A percentile compares a stretch with the other conserved stretches of the same genome.
Evolutionary conservation across 2,797 vertebrate species (phyloP).

Genomic region (Discoglossus pictus): DNA sequence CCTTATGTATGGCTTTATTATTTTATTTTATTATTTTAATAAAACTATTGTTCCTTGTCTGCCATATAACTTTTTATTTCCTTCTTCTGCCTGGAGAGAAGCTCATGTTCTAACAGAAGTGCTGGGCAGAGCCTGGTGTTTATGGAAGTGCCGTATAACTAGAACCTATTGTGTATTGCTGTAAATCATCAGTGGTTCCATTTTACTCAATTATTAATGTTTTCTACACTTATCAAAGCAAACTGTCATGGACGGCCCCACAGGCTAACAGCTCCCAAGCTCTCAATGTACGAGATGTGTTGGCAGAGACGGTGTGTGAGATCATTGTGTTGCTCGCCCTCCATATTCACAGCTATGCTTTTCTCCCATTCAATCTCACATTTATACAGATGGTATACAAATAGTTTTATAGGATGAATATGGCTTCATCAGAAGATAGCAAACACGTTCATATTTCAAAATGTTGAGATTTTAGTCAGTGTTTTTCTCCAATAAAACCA

Average conservation of each 20-base stretch:
- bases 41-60: too few relatives aligned
- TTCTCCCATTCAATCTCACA: neutral
- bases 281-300: constrained; percentile 16
- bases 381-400: too few relatives aligned
- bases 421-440: too few relatives aligned
- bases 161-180: neutral
- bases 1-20: too few relatives aligned
- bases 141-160: neutral
- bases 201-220: constrained; percentile 7
- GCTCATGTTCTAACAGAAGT: too few relatives aligned
- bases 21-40: too few relatives aligned
- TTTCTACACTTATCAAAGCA: constrained; percentile 12
- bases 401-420: too few relatives aligned
- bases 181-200: neutral
- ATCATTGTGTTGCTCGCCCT: constrained; percentile 13
- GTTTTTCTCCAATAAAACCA: too few relatives aligned
- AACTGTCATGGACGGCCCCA: constrained; percentile 1
- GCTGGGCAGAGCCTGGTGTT: neutral
- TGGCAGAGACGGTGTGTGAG: constrained; percentile 18
- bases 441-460: too few relatives aligned
- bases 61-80: too few relatives aligned
- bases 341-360: constrained; percentile 13
- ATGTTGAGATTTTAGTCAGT: too few relatives aligned
- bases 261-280: constrained; percentile 11
- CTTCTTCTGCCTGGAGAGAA: too few relatives aligned